These are phyloP conservation scores for Noctua janthina DNA, from an alignment of 2,888 invertebrate genomes.

Conservation along the genomic window DNA sequence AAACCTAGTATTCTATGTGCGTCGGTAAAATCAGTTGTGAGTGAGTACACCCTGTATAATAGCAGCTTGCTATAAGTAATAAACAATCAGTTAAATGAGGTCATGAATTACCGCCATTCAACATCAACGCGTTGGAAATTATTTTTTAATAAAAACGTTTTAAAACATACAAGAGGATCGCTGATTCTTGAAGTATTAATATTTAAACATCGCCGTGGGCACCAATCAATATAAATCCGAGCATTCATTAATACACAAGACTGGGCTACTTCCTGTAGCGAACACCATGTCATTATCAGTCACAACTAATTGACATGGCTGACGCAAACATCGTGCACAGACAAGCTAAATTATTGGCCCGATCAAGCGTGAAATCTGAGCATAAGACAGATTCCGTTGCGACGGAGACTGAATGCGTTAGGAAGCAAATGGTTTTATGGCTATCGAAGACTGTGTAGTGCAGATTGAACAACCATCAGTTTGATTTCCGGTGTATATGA, in stretches of 20 bases:
- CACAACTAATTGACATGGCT: constrained; percentile 54
- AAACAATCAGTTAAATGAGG: too few species aligned
- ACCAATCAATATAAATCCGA: not conserved
- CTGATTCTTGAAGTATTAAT: not conserved
- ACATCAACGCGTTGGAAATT: too few species aligned
- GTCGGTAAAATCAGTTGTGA: too few species aligned
- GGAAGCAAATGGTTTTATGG: not conserved
- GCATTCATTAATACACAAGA: not conserved
- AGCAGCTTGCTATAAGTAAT: too few species aligned
- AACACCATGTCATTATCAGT: constrained; percentile 52
- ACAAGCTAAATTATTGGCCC: constrained; percentile 44
- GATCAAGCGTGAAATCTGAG: constrained; percentile 40
- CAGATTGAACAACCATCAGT: not conserved
- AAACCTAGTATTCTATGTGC: too few species aligned
- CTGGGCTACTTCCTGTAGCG: not conserved
- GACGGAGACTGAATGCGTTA: constrained; percentile 12
- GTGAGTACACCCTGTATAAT: too few species aligned
- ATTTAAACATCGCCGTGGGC: not conserved
- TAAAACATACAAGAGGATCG: not conserved
- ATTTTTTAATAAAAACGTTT: not conserved
- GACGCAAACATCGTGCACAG: constrained; percentile 35
- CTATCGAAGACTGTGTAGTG: not conserved
- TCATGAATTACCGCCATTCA: too few species aligned
- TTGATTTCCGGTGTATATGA: too few species aligned
- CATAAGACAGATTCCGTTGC: constrained; percentile 33